Conservation (phyloP, 2,113 vertebrate genomes). For the Anas platyrhynchos region DNA sequence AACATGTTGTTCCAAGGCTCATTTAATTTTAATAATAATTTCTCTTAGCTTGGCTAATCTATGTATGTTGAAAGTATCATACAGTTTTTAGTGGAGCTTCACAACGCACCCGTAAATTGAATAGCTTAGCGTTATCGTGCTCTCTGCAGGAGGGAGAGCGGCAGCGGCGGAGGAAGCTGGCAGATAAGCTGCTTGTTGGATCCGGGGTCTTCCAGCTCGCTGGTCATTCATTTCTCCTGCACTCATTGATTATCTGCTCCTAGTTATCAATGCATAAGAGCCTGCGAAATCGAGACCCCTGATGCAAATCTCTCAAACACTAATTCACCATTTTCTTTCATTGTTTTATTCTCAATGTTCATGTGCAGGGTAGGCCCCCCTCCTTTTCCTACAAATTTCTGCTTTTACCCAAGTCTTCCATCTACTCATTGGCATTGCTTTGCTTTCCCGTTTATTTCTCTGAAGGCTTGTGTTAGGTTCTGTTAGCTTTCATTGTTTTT, state of each 20-base stretch:
- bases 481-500: neutral
- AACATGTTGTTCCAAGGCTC: neutral
- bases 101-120: neutral
- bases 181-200: neutral
- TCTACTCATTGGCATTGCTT: neutral
- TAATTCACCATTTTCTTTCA: neutral
- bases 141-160: neutral
- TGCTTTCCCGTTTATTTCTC: neutral
- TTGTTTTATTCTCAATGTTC: neutral
- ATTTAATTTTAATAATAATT: constrained; percentile 25
- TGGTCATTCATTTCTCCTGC: neutral
- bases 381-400: neutral
- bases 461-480: neutral
- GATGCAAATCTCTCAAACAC: neutral
- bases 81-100: neutral
- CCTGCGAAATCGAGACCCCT: neutral
- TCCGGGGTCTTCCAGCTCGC: neutral
- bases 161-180: neutral
- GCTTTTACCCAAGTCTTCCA: neutral
- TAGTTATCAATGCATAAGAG: neutral
- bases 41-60: neutral
- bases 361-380: neutral
- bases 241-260: neutral
- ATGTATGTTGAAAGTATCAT: neutral
- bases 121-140: neutral